Evolutionary conservation across 2,113 vertebrate species (phyloP).

Genomic region (Atractosteus spatula): DNA sequence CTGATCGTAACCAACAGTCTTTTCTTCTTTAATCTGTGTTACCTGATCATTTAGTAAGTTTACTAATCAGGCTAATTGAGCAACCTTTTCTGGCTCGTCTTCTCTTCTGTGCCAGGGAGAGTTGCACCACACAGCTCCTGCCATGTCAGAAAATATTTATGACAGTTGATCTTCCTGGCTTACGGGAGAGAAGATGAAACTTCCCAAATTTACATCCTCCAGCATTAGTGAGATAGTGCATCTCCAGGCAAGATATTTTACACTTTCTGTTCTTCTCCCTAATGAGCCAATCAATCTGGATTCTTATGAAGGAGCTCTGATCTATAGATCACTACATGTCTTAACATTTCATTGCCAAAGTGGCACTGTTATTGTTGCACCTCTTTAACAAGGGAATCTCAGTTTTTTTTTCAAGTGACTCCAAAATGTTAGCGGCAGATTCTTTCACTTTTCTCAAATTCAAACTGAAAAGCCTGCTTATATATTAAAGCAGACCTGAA

Average conservation of each 20-base stretch:
- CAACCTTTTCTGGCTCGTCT: constrained; percentile 20
- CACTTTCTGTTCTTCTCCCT: background rate
- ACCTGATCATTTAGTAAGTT: constrained; percentile 63
- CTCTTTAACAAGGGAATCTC: too few species aligned
- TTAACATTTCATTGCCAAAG: too few species aligned
- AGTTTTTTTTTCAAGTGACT: too few species aligned
- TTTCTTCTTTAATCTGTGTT: constrained; percentile 38
- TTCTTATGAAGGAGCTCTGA: background rate
- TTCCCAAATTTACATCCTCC: background rate
- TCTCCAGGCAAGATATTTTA: too few species aligned
- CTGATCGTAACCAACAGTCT: constrained; percentile 38
- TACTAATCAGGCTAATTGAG: constrained; percentile 63
- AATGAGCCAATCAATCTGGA: background rate
- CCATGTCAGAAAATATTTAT: too few species aligned
- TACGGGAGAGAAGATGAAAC: background rate
- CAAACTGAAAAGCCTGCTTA: too few species aligned
- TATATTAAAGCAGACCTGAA: too few species aligned
- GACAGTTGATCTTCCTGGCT: background rate
- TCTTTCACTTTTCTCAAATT: too few species aligned
- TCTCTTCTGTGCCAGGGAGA: constrained; percentile 44
- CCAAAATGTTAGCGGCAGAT: too few species aligned
- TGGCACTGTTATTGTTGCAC: too few species aligned
- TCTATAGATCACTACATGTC: too few species aligned
- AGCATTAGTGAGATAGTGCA: too few species aligned
- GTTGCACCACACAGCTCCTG: background rate